Evolutionary conservation across 2,888 invertebrate species (phyloP).

Genomic region (Cordilura impudica): DNA sequence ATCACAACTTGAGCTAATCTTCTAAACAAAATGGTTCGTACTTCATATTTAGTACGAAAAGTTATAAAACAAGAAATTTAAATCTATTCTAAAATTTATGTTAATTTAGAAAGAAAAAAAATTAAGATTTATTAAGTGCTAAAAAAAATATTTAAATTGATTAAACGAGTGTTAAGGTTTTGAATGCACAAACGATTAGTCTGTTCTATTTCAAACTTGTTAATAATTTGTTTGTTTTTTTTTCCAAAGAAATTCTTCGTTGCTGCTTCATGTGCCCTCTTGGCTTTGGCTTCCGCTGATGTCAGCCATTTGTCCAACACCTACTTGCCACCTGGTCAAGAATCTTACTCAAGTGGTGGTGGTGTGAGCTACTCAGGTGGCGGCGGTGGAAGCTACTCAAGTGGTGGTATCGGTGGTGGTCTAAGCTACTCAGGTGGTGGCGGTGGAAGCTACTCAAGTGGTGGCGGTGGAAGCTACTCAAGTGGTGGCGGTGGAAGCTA

Average conservation of each 20-base stretch:
- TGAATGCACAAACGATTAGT: not conserved
- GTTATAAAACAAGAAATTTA: slow-evolving; percentile 33
- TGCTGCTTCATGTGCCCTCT: slow-evolving; percentile 68
- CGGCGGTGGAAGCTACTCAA: slow-evolving; percentile 53
- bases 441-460: slow-evolving; percentile 30
- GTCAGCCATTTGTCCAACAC: slow-evolving; percentile 73
- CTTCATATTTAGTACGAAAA: not conserved
- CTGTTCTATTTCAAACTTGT: not conserved
- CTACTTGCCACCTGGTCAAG: slow-evolving; percentile 70
- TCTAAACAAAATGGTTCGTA: slow-evolving; percentile 71
- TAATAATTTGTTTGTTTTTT: slow-evolving; percentile 48
- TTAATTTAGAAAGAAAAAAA: not conserved
- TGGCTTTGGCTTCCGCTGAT: slow-evolving; percentile 74
- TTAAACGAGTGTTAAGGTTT: no score
- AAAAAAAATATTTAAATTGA: not conserved
- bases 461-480: not conserved
- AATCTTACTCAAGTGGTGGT: slow-evolving; percentile 11
- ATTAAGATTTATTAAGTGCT: not conserved
- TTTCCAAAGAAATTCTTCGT: slow-evolving; percentile 76
- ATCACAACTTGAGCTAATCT: slow-evolving; percentile 67
- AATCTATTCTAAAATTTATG: not conserved
- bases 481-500: no score
- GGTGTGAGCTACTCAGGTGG: slow-evolving; percentile 25
- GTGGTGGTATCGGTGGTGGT: no score
- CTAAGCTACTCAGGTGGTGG: slow-evolving; percentile 32